Evolutionary conservation across 2,113 vertebrate species (phyloP), one percentile per base, ranked within the genome.

Genomic region (Antigone vipio): DNA sequence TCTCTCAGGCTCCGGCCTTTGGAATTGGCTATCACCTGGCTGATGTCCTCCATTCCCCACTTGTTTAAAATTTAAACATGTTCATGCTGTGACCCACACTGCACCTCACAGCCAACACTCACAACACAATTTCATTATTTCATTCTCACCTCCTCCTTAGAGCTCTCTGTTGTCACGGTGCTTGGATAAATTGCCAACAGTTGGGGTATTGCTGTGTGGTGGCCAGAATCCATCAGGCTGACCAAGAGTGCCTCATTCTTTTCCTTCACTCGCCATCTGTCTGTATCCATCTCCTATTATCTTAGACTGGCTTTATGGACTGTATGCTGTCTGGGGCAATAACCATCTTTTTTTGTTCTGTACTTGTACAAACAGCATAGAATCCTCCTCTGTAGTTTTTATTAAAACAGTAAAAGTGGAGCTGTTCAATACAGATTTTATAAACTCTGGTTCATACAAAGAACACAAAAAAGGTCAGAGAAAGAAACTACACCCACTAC

Each of bases 191-290:
- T 17, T 77, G 67, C 78, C 81, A 82, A 2, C 66, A 89, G 49
- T 71, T 1, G 0, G 40, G 47, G 35, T 72, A 76, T 29, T 58
- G 42, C 78, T 55, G 45, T 27, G 53, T 23, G 42, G 67, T 35
- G 38, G 63, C 72, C 78, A 90, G 85, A 76, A 93, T 62, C 82
- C 85, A 73, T 17, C 67, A 89, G 58, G 59, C 81, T 92, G 88
- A 94, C 92, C 88, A 83, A 58, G 45, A 92, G 29, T 9, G 55
- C 67, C 55, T 88, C 59, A 38, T 71, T 91, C 89, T 87, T 87
- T 66, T 56, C 85, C 59, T 84, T 80, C 74, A 77, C 62, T 91
- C 92, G 64, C 92, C 89, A 95, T 91, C 92, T 96, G 91, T 35
- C 77, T 88, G 84, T 18, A 63, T 71, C 79, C 38, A n/a, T 53